Base-by-base conservation (phyloP, 2,797 vertebrate species). In the Sebastes hopkinsi region DNA sequence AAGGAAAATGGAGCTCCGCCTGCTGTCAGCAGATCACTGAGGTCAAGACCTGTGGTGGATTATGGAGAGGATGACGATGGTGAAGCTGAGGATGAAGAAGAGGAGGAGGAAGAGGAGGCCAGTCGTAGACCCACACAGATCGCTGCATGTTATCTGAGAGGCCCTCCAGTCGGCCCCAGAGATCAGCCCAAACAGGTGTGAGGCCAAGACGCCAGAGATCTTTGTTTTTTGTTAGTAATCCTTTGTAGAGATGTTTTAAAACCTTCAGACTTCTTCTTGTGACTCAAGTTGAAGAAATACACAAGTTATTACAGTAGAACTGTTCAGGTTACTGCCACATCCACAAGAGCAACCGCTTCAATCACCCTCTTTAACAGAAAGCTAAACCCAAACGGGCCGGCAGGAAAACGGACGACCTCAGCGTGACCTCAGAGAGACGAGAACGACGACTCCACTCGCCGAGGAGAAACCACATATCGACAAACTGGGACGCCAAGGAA, bases 141-240 rank as follows among this genome's bases (percentile, higher is more conserved):
- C 20, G 13, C 66, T 59, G 62, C 76, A 2, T n/a, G 83, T 29
- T 80, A 93, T 27, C 70, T 88, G 50, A 86, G 92, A 72, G 88
- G 89, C 23, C 93, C 94, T 16, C 92, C 89, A 0, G 75, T 76
- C 2, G 70, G 84, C 42, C 78, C 80, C 29, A 81, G 76, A 67
- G 27, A 42, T 62, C 75, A 23, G 55, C 8, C 87, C 2, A 87
- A 91, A 79, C 88, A 88, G 89, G 88, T 86, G 83, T 93, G 90
- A 94, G 75, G 67, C 46, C 67, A 8, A 67, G 7, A n/a, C 7
- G 20, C 20, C 36, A 13, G 23, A 72, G 36, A 38, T 38, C n/a
- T n/a, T 38, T 38, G 36, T 38, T 14, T 38, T 38, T 36, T 36
- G 36, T 38, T 38, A 38, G 36, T 38, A 38, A 14, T 38, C 13